Evolutionary conservation across 2,888 invertebrate genomes (phyloP).

Genomic region (Lasioglossum malachurum): DNA sequence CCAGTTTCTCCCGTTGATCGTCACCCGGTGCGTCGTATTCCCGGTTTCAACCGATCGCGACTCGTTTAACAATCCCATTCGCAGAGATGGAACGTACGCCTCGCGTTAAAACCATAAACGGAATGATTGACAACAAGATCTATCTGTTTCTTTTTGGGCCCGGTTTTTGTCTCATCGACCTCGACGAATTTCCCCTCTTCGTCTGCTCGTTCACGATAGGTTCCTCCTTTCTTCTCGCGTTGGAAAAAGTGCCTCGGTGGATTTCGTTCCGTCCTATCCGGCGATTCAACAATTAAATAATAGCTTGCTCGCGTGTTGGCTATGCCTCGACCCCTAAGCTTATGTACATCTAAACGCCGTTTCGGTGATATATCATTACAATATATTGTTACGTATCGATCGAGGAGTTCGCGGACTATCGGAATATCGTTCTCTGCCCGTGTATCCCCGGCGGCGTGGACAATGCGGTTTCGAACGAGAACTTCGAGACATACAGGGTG

Average conservation of each 20-base stretch:
- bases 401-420: slow-evolving; percentile 47
- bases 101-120: slow-evolving; percentile 41
- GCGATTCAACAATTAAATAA: slow-evolving; percentile 46
- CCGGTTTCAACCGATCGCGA: neutral
- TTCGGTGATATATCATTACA: slow-evolving; percentile 45
- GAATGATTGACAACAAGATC: slow-evolving; percentile 40
- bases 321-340: slow-evolving; percentile 47
- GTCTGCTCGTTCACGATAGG: slow-evolving; percentile 15
- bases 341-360: slow-evolving; percentile 58
- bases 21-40: neutral
- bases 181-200: neutral
- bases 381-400: slow-evolving; percentile 49
- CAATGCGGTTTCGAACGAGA: slow-evolving; percentile 37
- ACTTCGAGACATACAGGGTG: slow-evolving; percentile 15
- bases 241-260: slow-evolving; percentile 41
- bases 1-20: neutral
- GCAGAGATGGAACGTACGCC: slow-evolving; percentile 17
- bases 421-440: slow-evolving; percentile 32
- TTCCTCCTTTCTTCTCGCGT: slow-evolving; percentile 11
- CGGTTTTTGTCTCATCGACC: neutral
- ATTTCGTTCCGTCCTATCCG: slow-evolving; percentile 36
- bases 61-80: neutral
- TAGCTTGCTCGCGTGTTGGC: slow-evolving; percentile 39
- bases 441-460: slow-evolving; percentile 14
- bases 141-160: slow-evolving; percentile 35